phyloP scores from a whole-genome alignment of 2,888 invertebrate genomes.

The Caenorhabditis sp. region DNA sequence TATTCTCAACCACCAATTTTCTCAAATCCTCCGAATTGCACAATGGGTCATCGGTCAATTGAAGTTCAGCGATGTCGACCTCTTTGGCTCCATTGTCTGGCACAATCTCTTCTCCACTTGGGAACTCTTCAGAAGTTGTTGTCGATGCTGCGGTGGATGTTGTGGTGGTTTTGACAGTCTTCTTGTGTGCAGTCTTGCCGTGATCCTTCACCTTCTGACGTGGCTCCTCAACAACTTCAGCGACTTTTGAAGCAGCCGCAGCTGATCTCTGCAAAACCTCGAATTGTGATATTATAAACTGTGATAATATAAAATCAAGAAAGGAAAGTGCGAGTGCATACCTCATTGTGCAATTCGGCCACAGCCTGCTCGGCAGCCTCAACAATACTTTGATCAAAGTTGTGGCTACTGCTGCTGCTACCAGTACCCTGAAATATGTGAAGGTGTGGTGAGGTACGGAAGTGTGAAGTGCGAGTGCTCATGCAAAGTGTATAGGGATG shows the following conservation, averaged over 20 bases:
- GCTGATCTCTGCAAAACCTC: constrained; percentile 13
- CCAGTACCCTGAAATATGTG: not conserved
- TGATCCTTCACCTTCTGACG: constrained; percentile 26
- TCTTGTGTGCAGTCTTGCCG: constrained; percentile 24
- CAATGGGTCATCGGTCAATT: constrained; percentile 67
- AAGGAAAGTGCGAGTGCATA: not conserved
- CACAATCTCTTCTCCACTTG: constrained; percentile 42
- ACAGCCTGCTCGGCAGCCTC: not conserved
- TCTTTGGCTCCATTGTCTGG: constrained; percentile 43
- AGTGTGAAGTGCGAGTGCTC: constrained; percentile 3
- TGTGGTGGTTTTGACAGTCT: constrained; percentile 17
- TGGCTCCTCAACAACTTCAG: constrained; percentile 48
- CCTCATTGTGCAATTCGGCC: not conserved
- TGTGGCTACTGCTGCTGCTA: too few species aligned
- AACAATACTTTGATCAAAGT: not conserved
- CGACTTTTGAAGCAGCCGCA: constrained; percentile 47
- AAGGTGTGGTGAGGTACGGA: too few species aligned
- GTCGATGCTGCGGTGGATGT: constrained; percentile 5
- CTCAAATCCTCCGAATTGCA: constrained; percentile 69
- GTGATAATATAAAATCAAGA: not conserved
- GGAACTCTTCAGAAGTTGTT: constrained; percentile 20
- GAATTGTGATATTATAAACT: too few species aligned
- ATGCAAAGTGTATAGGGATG: constrained; percentile 8
- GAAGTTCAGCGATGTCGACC: constrained; percentile 57
- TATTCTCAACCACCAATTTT: constrained; percentile 64